A percentile compares a stretch with the other conserved stretches of the same genome.
phyloP scores from a whole-genome alignment of 1,140 invertebrate species.

The Anagrus nilaparvatae region DNA sequence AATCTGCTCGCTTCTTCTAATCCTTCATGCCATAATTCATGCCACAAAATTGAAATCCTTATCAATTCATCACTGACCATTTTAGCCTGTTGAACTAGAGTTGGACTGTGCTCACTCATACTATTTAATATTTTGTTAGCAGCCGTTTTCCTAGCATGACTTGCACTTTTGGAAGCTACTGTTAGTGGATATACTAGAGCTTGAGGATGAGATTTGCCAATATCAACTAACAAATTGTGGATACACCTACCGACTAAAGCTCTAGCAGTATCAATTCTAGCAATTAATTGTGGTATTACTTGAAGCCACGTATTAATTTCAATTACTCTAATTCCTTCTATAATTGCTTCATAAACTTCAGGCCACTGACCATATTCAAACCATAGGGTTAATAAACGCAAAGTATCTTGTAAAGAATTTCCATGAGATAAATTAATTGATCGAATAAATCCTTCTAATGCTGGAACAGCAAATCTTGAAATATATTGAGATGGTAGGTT shows the following conservation, averaged over 20 bases:
- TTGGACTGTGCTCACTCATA: conserved; percentile 89
- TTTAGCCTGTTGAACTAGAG: conserved; percentile 86
- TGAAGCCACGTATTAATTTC: conserved; percentile 99
- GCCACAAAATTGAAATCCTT: conserved; percentile 96
- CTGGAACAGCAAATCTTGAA: conserved; percentile 78
- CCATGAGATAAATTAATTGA: conserved; percentile 88
- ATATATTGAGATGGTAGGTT: conserved; percentile 46
- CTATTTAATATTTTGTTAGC: conserved; percentile 92
- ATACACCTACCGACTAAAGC: conserved; percentile 81
- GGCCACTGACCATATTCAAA: conserved; percentile 91
- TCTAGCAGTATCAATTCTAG: conserved; percentile 89
- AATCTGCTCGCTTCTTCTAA: conserved; percentile 91
- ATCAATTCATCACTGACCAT: conserved; percentile 96
- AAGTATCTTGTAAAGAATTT: conserved; percentile 94
- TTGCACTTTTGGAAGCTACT: conserved; percentile 93
- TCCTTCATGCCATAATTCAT: conserved; percentile 98
- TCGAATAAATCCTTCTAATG: conserved; percentile 91
- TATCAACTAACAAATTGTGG: conserved; percentile 87
- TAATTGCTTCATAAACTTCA: conserved; percentile 87
- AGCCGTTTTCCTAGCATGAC: conserved; percentile 68
- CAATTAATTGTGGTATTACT: conserved; percentile 98
- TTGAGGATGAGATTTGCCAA: conserved; percentile 77
- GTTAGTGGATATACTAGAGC: conserved; percentile 95
- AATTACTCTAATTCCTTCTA: conserved; percentile 84
- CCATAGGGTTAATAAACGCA: conserved; percentile 86